Conservation (phyloP, 2,888 invertebrate genomes). For the Hipparchia semele region DNA sequence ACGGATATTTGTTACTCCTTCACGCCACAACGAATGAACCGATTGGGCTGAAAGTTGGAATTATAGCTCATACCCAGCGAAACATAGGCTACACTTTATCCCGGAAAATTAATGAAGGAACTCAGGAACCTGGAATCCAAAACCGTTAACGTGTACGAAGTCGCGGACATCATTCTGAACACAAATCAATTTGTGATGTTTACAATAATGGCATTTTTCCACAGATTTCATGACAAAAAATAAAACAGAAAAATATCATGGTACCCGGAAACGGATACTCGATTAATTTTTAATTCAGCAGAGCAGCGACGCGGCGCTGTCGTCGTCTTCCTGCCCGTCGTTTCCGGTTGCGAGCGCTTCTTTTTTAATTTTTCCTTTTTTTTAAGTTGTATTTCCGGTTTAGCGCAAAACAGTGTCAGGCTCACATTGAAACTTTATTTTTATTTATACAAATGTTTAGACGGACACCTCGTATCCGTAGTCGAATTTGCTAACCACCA, state of each 20-base stretch:
- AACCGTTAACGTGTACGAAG: too few species aligned
- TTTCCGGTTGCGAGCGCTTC: constrained; percentile 71
- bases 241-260: constrained; percentile 57
- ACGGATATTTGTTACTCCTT: too few species aligned
- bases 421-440: neutral
- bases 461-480: too few species aligned
- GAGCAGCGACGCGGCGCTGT: constrained; percentile 72
- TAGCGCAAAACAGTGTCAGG: constrained; percentile 51
- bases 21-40: too few species aligned
- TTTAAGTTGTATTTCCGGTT: constrained; percentile 78
- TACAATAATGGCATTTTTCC: constrained; percentile 26
- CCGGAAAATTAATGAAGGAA: too few species aligned
- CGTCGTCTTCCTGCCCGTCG: constrained; percentile 77
- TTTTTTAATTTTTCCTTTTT: constrained; percentile 73
- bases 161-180: neutral
- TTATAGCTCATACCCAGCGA: too few species aligned
- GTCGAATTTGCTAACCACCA: too few species aligned
- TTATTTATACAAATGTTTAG: neutral
- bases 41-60: too few species aligned
- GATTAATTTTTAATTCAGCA: constrained; percentile 79
- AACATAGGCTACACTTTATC: too few species aligned
- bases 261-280: constrained; percentile 77
- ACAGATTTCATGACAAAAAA: constrained; percentile 45
- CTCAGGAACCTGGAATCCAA: too few species aligned
- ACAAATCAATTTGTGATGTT: neutral